Conservation (phyloP, 2,113 vertebrate species). For the Morone chrysops region DNA sequence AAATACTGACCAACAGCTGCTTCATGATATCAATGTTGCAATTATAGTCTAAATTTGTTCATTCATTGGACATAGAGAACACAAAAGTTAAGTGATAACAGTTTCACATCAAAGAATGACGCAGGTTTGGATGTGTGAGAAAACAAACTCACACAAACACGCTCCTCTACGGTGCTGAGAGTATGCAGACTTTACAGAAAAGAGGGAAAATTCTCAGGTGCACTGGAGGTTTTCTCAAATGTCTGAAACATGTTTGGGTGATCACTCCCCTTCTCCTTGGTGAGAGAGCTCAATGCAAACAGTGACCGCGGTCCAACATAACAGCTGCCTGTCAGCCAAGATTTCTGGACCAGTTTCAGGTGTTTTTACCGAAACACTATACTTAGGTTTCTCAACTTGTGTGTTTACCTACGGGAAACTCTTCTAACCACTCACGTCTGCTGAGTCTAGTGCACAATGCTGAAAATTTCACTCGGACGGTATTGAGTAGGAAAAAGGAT, state of each 20-base stretch:
- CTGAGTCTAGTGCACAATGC: background rate
- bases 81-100: background rate
- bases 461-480: background rate
- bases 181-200: constrained; percentile 45
- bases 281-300: constrained; percentile 39
- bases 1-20: background rate
- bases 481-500: background rate
- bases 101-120: background rate
- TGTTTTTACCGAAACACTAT: background rate
- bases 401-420: background rate
- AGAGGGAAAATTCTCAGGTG: constrained; percentile 64
- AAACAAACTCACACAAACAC: background rate
- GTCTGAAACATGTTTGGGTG: constrained; percentile 14
- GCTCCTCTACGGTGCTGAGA: background rate
- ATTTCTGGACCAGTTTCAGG: constrained; percentile 26
- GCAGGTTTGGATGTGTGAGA: constrained; percentile 18
- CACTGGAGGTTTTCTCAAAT: constrained; percentile 54
- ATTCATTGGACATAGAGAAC: background rate
- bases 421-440: background rate
- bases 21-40: background rate
- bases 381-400: background rate
- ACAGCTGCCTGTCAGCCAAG: constrained; percentile 52
- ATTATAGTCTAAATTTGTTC: background rate
- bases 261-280: background rate
- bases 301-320: constrained; percentile 23